Evolutionary conservation across 2,113 vertebrate species (phyloP).

Genomic region (Nesoenas mayeri): DNA sequence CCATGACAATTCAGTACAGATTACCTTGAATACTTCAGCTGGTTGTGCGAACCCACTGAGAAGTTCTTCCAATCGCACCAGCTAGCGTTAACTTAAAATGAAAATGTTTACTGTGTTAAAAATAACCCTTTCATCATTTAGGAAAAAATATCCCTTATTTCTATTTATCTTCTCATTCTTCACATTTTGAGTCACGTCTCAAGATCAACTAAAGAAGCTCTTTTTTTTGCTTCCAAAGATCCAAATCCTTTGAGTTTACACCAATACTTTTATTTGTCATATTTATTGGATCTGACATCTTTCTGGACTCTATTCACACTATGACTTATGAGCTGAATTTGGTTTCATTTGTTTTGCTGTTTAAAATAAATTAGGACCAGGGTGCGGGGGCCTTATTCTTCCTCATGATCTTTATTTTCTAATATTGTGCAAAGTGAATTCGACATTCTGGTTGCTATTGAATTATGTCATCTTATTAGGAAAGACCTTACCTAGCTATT

Average conservation of each 20-base stretch:
- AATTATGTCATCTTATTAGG: background rate
- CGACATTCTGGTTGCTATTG: background rate
- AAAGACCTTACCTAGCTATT: background rate
- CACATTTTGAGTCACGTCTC: constrained; percentile 48
- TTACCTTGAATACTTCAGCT: background rate
- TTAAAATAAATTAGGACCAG: constrained; percentile 41
- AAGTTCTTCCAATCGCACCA: background rate
- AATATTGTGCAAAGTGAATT: background rate
- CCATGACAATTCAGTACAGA: background rate
- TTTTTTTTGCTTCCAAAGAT: constrained; percentile 16
- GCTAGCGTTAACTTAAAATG: background rate
- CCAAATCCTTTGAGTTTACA: background rate
- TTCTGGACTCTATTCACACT: constrained; percentile 7
- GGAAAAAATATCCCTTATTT: background rate
- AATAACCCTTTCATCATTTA: constrained; percentile 44
- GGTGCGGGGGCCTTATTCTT: background rate
- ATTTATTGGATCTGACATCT: constrained; percentile 39
- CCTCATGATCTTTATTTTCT: background rate
- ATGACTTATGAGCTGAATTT: constrained; percentile 27
- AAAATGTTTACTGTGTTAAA: constrained; percentile 30
- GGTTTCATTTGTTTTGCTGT: constrained; percentile 49
- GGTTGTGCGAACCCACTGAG: background rate
- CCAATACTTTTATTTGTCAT: constrained; percentile 31
- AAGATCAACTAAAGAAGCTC: background rate
- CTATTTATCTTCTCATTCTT: constrained; percentile 48